phyloP scores from a whole-genome alignment of 2,797 vertebrate species.

The Helarctos malayanus region DNA sequence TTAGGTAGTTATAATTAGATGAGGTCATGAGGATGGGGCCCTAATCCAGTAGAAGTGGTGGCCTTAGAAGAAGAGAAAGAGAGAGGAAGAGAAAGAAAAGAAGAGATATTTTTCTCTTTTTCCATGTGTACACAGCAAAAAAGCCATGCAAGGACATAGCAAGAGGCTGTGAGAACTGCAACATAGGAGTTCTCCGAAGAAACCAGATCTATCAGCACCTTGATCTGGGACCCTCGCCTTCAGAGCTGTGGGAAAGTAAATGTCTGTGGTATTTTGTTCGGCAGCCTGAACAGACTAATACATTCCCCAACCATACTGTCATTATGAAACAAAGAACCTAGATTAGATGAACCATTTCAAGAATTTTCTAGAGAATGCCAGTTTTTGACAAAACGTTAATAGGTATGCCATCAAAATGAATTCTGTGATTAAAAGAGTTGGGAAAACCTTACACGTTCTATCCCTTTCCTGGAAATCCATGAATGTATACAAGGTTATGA shows the following conservation, averaged over 20 bases:
- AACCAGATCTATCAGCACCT: neutral
- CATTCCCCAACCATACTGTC: neutral
- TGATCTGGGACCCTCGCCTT: neutral
- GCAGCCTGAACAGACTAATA: neutral
- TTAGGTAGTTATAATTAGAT: constrained; percentile 17
- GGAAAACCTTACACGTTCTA: neutral
- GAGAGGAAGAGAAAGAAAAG: neutral
- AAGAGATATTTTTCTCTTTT: neutral
- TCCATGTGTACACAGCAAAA: neutral
- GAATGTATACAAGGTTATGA: neutral
- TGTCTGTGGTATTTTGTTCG: neutral
- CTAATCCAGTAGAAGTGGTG: neutral
- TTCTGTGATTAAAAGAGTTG: neutral
- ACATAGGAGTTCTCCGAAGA: neutral
- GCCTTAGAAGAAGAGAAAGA: neutral
- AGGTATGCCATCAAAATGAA: neutral
- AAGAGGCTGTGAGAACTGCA: neutral
- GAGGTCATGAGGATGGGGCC: neutral
- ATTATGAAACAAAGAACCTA: neutral
- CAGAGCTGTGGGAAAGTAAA: neutral
- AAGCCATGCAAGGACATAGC: neutral
- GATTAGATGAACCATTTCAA: neutral
- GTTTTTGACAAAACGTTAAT: neutral
- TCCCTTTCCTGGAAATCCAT: neutral
- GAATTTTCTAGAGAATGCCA: neutral